These are phyloP conservation scores for Shargacucullia verbasci DNA, from an alignment of 2,888 invertebrate species.

Conservation along the genomic window DNA sequence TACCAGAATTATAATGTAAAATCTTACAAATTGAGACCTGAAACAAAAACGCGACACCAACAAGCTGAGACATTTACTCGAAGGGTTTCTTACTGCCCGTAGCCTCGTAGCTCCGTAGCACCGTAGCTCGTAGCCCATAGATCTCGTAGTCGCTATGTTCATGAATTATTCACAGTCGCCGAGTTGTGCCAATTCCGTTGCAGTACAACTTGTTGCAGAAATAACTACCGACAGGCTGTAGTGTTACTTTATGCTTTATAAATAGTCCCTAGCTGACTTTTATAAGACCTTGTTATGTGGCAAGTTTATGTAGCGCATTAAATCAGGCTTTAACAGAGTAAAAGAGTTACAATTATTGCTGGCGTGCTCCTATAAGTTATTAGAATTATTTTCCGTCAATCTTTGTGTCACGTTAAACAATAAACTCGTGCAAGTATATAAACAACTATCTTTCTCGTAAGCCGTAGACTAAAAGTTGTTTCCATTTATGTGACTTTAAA, in stretches of 20 bases:
- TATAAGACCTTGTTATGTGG: slow-evolving; percentile 41
- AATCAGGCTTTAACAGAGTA: not conserved
- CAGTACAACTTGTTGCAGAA: slow-evolving; percentile 56
- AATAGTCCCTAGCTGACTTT: slow-evolving; percentile 50
- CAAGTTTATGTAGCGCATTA: slow-evolving; percentile 26
- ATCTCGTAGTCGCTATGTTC: slow-evolving; percentile 19
- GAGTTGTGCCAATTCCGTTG: slow-evolving; percentile 54
- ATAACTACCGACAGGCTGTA: slow-evolving; percentile 49
- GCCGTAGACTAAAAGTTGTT: slow-evolving; percentile 40
- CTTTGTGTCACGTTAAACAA: too few species aligned
- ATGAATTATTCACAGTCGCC: slow-evolving; percentile 53
- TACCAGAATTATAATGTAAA: too few species aligned
- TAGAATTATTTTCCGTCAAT: too few species aligned
- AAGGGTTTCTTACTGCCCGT: slow-evolving; percentile 11
- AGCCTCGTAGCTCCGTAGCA: too few species aligned
- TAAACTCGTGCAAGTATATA: not conserved
- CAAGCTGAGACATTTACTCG: slow-evolving; percentile 25
- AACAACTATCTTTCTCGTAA: slow-evolving; percentile 21
- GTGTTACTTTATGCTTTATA: slow-evolving; percentile 51
- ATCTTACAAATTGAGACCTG: slow-evolving; percentile 2
- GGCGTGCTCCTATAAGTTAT: too few species aligned
- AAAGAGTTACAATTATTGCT: too few species aligned
- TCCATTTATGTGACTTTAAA: slow-evolving; percentile 52
- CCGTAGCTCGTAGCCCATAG: slow-evolving; percentile 35
- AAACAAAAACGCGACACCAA: slow-evolving; percentile 8